These are phyloP conservation scores for Drosophila ustulata DNA, from an alignment of 2,888 invertebrate genomes.

Conservation along the genomic window DNA sequence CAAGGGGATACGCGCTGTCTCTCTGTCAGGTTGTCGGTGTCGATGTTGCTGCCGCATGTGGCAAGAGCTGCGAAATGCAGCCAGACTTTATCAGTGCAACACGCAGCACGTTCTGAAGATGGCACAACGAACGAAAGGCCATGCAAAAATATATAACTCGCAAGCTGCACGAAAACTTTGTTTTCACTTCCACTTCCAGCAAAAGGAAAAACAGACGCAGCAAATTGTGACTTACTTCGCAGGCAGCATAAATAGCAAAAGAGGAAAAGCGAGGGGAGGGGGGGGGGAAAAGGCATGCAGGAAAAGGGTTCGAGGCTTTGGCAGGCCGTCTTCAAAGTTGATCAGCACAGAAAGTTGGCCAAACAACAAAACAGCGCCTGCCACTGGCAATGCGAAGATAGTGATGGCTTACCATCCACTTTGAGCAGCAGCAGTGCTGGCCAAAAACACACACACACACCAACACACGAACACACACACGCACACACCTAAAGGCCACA, in stretches of 20 bases:
- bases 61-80: conserved; percentile 39
- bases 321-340: conserved; percentile 51
- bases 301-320: conserved; percentile 1
- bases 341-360: conserved; percentile 28
- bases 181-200: conserved; percentile 37
- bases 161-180: conserved; percentile 56
- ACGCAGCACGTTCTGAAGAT: conserved; percentile 19
- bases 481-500: conserved; percentile 67
- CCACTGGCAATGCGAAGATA: conserved; percentile 20
- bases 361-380: conserved; percentile 29
- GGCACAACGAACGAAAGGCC: conserved; percentile 24
- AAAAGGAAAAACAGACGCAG: conserved; percentile 7
- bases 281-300: conserved; percentile 19
- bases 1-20: conserved; percentile 46
- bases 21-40: conserved; percentile 13
- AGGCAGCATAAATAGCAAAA: conserved; percentile 58
- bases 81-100: conserved; percentile 58
- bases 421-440: conserved; percentile 1
- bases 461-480: neutral
- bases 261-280: conserved; percentile 49
- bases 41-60: conserved; percentile 48
- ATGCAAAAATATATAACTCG: conserved; percentile 50
- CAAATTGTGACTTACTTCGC: conserved; percentile 72
- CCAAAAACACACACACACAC: neutral
- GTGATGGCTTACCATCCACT: conserved; percentile 3